Conservation (phyloP, 2,113 vertebrate genomes). For the Rissa tridactyla region DNA sequence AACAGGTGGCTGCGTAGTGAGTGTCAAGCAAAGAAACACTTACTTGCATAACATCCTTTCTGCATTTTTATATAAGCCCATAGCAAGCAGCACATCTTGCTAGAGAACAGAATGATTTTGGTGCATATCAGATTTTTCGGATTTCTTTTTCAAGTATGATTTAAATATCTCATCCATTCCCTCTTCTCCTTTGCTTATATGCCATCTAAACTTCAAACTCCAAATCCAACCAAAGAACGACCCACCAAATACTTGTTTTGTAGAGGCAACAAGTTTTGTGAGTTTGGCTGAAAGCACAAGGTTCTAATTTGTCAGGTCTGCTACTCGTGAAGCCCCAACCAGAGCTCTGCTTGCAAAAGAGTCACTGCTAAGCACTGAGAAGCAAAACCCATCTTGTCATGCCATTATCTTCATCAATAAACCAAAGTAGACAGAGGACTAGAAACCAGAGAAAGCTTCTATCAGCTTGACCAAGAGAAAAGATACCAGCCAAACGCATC, state of each 20-base stretch:
- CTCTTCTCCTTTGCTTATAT: background rate
- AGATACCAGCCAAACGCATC: background rate
- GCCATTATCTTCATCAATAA: background rate
- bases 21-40: constrained; percentile 10
- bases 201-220: background rate
- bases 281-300: background rate
- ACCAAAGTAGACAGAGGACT: background rate
- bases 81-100: background rate
- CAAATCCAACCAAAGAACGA: background rate
- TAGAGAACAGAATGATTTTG: background rate
- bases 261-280: background rate
- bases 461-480: background rate
- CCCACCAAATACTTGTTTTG: background rate
- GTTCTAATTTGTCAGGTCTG: background rate
- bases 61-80: constrained; percentile 50
- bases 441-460: background rate
- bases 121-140: background rate
- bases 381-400: background rate
- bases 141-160: background rate
- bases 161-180: background rate
- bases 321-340: background rate
- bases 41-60: constrained; percentile 15
- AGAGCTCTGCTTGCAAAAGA: background rate
- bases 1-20: constrained; percentile 43
- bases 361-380: background rate